phyloP scores from a whole-genome alignment of 2,888 invertebrate species.

The Eristalis intricaria region DNA sequence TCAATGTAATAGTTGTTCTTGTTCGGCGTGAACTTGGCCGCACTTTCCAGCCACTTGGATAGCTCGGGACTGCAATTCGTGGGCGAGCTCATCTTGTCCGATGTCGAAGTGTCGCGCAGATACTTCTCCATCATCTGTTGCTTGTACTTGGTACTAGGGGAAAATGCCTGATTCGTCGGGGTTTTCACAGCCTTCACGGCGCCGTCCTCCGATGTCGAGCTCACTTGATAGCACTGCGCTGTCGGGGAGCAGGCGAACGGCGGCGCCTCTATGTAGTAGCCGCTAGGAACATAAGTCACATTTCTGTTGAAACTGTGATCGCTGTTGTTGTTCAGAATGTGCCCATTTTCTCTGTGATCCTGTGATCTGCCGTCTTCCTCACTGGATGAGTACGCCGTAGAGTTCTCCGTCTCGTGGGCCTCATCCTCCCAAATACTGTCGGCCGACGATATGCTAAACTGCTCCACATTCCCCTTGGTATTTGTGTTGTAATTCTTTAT shows the following conservation, averaged over 20 bases:
- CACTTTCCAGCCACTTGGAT: conserved; percentile 89
- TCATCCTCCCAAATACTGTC: conserved; percentile 90
- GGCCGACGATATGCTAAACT: conserved; percentile 89
- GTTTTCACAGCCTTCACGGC: conserved; percentile 79
- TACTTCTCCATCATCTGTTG: conserved; percentile 85
- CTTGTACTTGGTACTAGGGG: conserved; percentile 82
- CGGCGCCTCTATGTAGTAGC: conserved; percentile 42
- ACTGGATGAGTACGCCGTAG: conserved; percentile 44
- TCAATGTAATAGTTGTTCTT: conserved; percentile 88
- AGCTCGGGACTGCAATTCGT: conserved; percentile 83
- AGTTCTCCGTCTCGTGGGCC: conserved; percentile 76
- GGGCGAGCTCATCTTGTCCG: conserved; percentile 39
- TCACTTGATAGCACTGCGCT: conserved; percentile 79
- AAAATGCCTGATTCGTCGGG: conserved; percentile 69
- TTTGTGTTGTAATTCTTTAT: conserved; percentile 87
- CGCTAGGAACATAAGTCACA: conserved; percentile 60
- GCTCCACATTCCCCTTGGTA: conserved; percentile 90
- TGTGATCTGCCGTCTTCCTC: conserved; percentile 69
- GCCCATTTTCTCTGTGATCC: not conserved
- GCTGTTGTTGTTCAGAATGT: conserved; percentile 27
- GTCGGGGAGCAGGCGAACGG: conserved; percentile 41
- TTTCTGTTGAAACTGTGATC: conserved; percentile 42
- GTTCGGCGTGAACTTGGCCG: conserved; percentile 87
- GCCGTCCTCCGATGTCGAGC: conserved; percentile 77
- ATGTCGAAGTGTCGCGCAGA: conserved; percentile 80